Base-by-base conservation (phyloP, 1,140 invertebrate species). In the Anoplolepis gracilipes region DNA sequence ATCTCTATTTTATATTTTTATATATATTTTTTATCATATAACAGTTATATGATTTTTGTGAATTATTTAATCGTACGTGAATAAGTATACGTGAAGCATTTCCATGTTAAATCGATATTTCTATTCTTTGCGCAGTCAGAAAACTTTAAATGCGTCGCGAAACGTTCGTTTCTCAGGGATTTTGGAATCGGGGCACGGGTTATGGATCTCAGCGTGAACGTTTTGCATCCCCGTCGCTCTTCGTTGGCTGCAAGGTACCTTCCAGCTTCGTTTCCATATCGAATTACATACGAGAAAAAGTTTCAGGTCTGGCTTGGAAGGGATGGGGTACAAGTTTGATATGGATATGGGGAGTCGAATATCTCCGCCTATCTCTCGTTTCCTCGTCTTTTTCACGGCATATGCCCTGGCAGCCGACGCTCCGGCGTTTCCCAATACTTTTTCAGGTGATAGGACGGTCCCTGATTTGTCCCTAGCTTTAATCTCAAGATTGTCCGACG, bases 281-380 rank as follows among this genome's bases (percentile, higher is more conserved):
- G 90, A 92, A 92, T 93, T 92, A 90, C 92, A 92, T 89, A 91
- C 86, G 92, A 87, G 88, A 86, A 87, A 93, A 93, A 93, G 90
- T 93, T 92, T 91, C 65, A 78, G 85, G 90, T 88, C 87, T 90
- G 89, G 69, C 72, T 91, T 89, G 82, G 57, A 86, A 59, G 90
- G 87, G 86, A 70, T 76, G 88, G 86, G 86, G 91, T 87, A 92
- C 86, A 91, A 92, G 92, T 92, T 92, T 90, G 91, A 92, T 90
- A 88, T 87, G 89, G 87, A 91, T 92, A 92, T 91, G 90, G 86
- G 88, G 88, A 88, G 84, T 91, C 84, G 87, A 87, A 91, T 91
- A 88, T 85, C 85, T 85, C 86, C 73, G 87, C 65, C 90, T 76
- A 84, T 87, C 70, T 87, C 70, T 85, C 86, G 90, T 88, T 84